Conservation (phyloP, 2,113 vertebrate genomes). For the Odocoileus virginianus region DNA sequence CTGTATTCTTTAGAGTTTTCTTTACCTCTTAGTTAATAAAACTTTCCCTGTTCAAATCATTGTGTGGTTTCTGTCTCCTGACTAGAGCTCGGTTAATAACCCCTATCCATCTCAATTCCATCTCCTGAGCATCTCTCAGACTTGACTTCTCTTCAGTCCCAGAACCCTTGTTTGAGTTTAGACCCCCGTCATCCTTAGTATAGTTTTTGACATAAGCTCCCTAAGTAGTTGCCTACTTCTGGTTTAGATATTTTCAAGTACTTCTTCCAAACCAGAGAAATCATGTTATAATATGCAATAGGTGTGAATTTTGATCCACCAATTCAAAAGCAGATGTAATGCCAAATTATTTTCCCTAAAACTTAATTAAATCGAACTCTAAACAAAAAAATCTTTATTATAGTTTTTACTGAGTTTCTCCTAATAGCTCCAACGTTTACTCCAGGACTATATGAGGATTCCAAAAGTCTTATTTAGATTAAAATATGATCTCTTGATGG, state of each 20-base stretch:
- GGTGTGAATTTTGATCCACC: not conserved
- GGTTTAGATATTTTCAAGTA: not conserved
- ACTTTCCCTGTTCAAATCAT: not conserved
- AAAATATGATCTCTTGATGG: not conserved
- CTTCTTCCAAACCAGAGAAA: not conserved
- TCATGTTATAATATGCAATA: not conserved
- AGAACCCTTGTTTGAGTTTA: not conserved
- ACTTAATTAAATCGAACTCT: constrained; percentile 7
- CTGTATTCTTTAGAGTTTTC: not conserved
- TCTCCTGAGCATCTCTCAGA: not conserved
- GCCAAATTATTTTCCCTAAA: not conserved
- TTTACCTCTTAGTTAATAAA: not conserved
- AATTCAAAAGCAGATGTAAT: not conserved
- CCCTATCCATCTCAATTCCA: not conserved
- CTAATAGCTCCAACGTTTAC: not conserved
- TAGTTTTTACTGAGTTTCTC: not conserved
- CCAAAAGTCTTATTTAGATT: not conserved
- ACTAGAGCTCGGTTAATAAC: not conserved
- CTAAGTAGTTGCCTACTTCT: not conserved
- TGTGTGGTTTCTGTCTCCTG: not conserved
- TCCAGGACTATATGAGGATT: not conserved
- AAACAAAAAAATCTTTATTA: not conserved
- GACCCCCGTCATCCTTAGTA: not conserved
- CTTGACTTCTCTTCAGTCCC: not conserved
- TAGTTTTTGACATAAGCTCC: not conserved